These are phyloP conservation scores for Fregata magnificens DNA, from an alignment of 2,113 vertebrate genomes.

Conservation along the genomic window DNA sequence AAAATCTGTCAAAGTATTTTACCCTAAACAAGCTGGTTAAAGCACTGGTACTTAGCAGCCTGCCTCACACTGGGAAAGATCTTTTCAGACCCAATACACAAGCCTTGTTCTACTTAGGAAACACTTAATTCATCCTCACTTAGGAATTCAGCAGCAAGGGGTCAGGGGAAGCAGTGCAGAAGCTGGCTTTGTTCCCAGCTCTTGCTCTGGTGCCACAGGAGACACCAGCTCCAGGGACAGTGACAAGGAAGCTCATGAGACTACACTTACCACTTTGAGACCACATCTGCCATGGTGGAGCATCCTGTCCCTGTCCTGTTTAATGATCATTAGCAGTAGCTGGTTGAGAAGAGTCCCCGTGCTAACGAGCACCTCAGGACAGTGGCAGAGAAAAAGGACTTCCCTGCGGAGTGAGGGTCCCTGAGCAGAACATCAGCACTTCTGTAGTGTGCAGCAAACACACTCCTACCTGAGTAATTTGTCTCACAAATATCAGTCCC, in stretches of 20 bases:
- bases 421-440: neutral
- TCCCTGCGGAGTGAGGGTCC: neutral
- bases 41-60: neutral
- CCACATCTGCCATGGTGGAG: neutral
- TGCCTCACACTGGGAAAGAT: neutral
- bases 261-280: neutral
- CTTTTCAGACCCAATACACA: neutral
- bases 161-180: neutral
- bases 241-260: neutral
- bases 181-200: neutral
- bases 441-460: neutral
- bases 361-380: neutral
- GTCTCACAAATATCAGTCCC: neutral
- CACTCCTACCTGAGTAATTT: neutral
- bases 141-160: neutral
- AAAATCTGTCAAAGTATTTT: neutral
- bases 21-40: neutral
- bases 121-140: neutral
- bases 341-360: neutral
- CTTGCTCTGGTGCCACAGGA: neutral
- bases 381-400: neutral
- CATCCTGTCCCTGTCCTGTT: neutral
- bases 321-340: neutral
- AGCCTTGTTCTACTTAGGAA: neutral
- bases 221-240: neutral